Base-by-base conservation (phyloP, 2,113 vertebrate genomes). In the Sapayoa aenigma region DNA sequence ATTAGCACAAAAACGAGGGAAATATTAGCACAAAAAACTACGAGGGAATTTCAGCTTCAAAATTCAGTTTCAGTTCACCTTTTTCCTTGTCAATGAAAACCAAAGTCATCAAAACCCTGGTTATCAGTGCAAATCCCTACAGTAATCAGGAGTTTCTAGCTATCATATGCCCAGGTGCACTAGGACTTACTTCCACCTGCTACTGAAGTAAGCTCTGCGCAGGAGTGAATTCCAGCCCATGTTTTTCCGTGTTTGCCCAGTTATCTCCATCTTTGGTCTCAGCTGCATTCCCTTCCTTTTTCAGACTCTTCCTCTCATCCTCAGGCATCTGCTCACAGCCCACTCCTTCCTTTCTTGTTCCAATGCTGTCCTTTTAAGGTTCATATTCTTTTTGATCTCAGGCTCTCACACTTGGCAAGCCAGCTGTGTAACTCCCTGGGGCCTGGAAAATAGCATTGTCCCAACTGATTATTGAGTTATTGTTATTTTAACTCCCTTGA, bases 401-500 rank as follows among this genome's bases (percentile, higher is more conserved):
- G 77, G 73, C 81, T 91, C 80, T 84, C 91, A 87, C 81, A 72
- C 69, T 95, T 94, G 95, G 94, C 94, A 79, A 84, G 41, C 35
- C 77, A 91, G 60, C 69, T 91, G 44, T 60, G 44, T 31, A 76
- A 66, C 53, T 93, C 91, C 93, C 84, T 0, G 2, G 21, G 84
- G 93, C 35, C 69, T 87, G 87, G 88, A 96, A 94, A 95, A 89
- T 9, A 79, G 44, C 49, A 27, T 79, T 95, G 94, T 58, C 93
- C 89, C 44, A 41, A 28, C 66, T 76, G 84, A 65, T 92, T 87
- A 72, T 46, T 52, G 60, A 84, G 56, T 72, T 94, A 84, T 53
- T 93, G 76, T 94, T 93, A 72, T 95, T 94, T 94, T 72, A 94
- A 60, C 84, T 95, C 77, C 52, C 89, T 76, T 93, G 84, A 84